Percentiles rank a stretch among this genome's conserved stretches.
These are phyloP conservation scores for Passer montanus DNA, from an alignment of 2,113 vertebrate species.

Conservation along the genomic window DNA sequence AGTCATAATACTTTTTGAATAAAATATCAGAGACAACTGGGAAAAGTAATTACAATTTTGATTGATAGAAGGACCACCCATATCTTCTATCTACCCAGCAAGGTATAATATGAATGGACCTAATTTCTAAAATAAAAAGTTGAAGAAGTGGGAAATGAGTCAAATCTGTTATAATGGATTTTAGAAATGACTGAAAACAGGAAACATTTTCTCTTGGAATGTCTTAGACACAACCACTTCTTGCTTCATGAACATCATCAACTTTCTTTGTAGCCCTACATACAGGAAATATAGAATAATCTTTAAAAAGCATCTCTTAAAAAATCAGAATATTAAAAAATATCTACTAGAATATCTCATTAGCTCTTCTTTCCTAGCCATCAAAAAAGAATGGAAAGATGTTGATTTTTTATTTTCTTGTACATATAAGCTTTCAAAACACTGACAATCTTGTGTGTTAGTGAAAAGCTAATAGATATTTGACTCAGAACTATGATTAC, in stretches of 20 bases:
- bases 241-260: neutral
- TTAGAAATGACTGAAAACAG: neutral
- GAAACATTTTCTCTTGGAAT: neutral
- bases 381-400: neutral
- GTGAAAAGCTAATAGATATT: conserved; percentile 6
- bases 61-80: conserved; percentile 52
- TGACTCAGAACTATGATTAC: neutral
- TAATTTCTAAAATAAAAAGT: conserved; percentile 16
- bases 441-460: neutral
- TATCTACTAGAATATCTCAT: neutral
- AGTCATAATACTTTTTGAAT: conserved; percentile 40
- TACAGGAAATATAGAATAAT: neutral
- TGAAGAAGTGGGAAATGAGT: neutral
- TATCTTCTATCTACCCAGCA: neutral
- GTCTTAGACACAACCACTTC: neutral
- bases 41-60: conserved; percentile 52
- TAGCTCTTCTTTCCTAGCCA: neutral
- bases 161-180: neutral
- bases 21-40: conserved; percentile 21
- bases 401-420: neutral
- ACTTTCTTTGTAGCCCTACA: neutral
- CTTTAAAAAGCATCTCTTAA: neutral
- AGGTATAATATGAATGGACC: neutral
- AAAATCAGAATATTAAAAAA: neutral
- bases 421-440: neutral